Conservation (phyloP, 53 echinoderm and acorn worm species). For the Apostichopus leukothele region DNA sequence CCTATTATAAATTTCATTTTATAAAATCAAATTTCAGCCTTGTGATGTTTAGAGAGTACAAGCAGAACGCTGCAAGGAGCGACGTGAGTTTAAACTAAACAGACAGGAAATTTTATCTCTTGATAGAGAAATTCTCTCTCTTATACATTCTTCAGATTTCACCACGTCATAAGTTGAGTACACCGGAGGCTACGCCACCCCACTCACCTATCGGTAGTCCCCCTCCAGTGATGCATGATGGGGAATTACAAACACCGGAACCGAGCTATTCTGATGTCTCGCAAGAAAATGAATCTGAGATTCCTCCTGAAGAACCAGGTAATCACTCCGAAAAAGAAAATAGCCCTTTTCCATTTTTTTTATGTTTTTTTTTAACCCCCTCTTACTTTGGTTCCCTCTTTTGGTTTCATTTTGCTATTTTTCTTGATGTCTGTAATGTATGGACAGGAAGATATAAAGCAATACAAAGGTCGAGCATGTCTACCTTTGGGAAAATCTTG, state of each 20-base stretch:
- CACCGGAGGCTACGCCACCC: conserved; percentile 77
- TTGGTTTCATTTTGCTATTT: not conserved
- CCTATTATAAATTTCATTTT: no score
- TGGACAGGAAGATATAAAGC: no score
- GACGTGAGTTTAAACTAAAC: no score
- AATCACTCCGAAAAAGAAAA: no score
- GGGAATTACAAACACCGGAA: conserved; percentile 51
- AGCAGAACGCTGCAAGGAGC: no score
- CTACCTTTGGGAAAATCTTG: no score
- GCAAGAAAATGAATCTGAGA: conserved; percentile 17
- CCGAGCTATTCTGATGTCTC: conserved; percentile 47
- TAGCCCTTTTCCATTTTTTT: no score
- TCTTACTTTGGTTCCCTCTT: not conserved
- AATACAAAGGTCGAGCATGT: no score
- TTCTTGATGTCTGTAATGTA: no score
- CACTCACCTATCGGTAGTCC: conserved; percentile 39
- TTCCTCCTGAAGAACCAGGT: not conserved
- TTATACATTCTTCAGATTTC: not conserved
- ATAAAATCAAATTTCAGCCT: no score
- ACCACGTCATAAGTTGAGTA: conserved; percentile 37
- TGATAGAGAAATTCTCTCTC: not conserved
- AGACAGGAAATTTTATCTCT: not conserved
- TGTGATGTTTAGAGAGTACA: no score
- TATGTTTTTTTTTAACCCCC: not conserved
- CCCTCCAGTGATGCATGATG: conserved; percentile 7